phyloP scores from a whole-genome alignment of 2,113 vertebrate genomes.

The Istiophorus platypterus region DNA sequence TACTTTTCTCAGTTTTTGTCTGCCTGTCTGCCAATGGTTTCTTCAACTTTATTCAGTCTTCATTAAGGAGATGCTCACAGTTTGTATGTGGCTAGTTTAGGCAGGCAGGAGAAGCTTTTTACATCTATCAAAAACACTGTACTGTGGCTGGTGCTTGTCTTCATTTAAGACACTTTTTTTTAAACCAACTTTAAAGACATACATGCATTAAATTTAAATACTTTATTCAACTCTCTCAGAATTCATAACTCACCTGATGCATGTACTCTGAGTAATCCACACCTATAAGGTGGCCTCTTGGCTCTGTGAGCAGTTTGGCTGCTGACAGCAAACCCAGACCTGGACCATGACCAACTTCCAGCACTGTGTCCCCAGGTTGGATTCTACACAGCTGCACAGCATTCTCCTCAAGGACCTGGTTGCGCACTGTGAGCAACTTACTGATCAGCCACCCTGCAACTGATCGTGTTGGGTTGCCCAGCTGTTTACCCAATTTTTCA shows the following conservation, averaged over 20 bases:
- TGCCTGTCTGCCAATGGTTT: neutral
- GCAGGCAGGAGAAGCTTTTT: neutral
- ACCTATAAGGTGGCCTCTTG: constrained; percentile 75
- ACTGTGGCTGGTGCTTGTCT: neutral
- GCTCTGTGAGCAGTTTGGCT: constrained; percentile 64
- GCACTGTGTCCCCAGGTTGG: constrained; percentile 75
- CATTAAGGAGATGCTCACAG: no score
- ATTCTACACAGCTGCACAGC: constrained; percentile 75
- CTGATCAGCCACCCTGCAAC: constrained; percentile 75
- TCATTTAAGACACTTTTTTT: neutral
- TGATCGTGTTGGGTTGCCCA: constrained; percentile 74
- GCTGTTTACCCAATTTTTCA: constrained; percentile 66
- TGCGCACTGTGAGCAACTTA: constrained; percentile 63
- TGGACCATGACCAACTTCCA: constrained; percentile 82
- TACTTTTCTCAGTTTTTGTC: neutral
- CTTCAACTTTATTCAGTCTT: no score
- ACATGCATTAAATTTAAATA: neutral
- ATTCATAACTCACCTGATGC: constrained; percentile 68
- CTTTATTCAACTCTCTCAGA: neutral
- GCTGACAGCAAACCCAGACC: constrained; percentile 77
- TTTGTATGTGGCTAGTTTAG: neutral
- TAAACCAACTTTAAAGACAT: neutral
- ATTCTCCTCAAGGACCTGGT: constrained; percentile 74
- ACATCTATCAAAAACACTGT: neutral
- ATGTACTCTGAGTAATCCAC: constrained; percentile 84